Evolutionary conservation across 2,797 vertebrate species (phyloP), one percentile per base, ranked within the genome.

Genomic region (Sebastes oblongus): DNA sequence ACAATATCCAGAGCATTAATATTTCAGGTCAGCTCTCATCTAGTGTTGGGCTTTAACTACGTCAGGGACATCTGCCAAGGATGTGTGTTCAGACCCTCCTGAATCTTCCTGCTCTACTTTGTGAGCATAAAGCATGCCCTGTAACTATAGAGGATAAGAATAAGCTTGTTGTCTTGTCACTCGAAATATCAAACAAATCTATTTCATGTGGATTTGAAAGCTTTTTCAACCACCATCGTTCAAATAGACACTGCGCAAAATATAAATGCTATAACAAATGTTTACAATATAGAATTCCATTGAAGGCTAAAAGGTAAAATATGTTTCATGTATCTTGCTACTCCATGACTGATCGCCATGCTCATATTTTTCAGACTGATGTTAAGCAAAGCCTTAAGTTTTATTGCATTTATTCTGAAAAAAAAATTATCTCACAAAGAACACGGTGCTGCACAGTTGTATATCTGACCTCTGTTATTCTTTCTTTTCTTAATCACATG

Each of bases 401-500:
- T 62, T 42, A 25, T 50, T 78, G 20, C 11, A 12, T 56, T n/a
- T 30, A 18, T 61, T 61, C 20, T 42, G 9, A 66, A 75, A 66
- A 22, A 27, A 3, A 60, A 42, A 58, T 18, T 0, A 59, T 64
- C 20, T 68, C 30, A 73, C 46, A 58, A 39, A 85, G 59, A 78
- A 54, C 30, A 61, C 6, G 55, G 18, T 25, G 3, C 24, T 60
- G 64, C 67, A 74, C 67, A 64, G 22, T n/a, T 50, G 25, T 64
- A 9, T 46, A 70, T 59, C 65, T 89, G 83, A 82, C 79, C 76
- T 85, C 39, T 84, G 55, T 66, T 80, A 72, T 85, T 84, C 77
- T 68, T 69, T 77, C 75, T 54, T 77, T 72, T 80, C 62, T 65
- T 75, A 65, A 82, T 91, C 89, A 69, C 64, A 62, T 69, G 68